Evolutionary conservation across 2,113 vertebrate genomes (phyloP).

Genomic region (Eulemur rufifrons): DNA sequence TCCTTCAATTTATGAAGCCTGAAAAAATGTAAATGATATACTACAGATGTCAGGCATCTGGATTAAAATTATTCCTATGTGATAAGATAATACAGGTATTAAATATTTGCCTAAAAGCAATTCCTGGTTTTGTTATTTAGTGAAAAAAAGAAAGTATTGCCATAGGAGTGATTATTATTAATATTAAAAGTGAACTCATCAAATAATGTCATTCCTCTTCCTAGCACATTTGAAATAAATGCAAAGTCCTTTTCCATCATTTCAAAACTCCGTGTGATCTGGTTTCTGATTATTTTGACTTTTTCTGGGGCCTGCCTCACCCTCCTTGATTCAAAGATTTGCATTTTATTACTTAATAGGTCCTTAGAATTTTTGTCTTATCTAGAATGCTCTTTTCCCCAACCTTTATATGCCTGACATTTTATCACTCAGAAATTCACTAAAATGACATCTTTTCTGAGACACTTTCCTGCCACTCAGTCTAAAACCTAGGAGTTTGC

Average conservation of each 20-base stretch:
- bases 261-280: not conserved
- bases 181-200: not conserved
- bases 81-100: slow-evolving; percentile 23
- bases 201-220: not conserved
- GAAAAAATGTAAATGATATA: slow-evolving; percentile 45
- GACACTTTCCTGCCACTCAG: not conserved
- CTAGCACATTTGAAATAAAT: not conserved
- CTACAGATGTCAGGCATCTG: slow-evolving; percentile 29
- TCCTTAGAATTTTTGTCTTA: not conserved
- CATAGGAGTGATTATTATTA: not conserved
- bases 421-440: not conserved
- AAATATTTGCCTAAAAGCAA: slow-evolving; percentile 34
- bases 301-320: not conserved
- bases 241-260: not conserved
- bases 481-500: not conserved
- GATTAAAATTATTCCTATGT: not conserved
- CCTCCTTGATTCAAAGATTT: not conserved
- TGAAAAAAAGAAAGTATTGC: not conserved
- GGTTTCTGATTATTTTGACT: not conserved
- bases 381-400: not conserved
- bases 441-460: not conserved
- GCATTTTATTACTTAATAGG: not conserved
- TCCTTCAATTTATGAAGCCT: not conserved
- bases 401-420: not conserved
- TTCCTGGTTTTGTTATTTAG: not conserved